Evolutionary conservation across 2,113 vertebrate genomes (phyloP), one percentile per base, ranked within the genome.

Genomic region (Pterocles orientalis): DNA sequence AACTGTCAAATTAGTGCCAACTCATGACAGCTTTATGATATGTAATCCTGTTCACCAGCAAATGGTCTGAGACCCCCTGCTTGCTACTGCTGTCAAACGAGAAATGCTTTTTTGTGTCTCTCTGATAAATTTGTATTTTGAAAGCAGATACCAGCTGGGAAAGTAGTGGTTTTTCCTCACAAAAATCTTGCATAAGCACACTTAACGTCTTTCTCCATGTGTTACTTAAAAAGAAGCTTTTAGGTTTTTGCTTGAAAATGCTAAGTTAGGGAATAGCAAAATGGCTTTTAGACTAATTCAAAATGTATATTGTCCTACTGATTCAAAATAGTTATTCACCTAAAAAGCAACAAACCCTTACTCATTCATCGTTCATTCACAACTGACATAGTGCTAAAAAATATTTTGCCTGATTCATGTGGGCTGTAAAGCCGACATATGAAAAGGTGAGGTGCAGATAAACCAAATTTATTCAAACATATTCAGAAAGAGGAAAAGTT

Each of bases 21-120:
- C 81, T 95, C 92, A 85, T 97, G 97, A 97, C 97, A 97, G 94
- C 90, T 97, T 97, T 97, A 97, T 97, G 96, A 97, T 97, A 97
- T 95, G 95, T 96, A 96, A 95, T 97, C 92, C 95, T 95, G 92
- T 95, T 97, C 95, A 92, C 90, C 58, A 96, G 95, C 95, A 97
- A 97, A 97, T 87, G 96, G 96, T 92, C 92, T 83, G 91, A 97
- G 94, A 94, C 96, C 92, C 92, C 93, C 94, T 95, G 91, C 94
- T 96, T 93, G 90, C 86, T 93, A 84, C 66, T 88, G 94, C 96
- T 97, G 96, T 97, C 96, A 96, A 94, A 82, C 3, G 3, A 76
- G 70, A 96, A 96, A 94, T 56, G 62, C 13, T 96, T 94, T 93
- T 95, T 57, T 76, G 39, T 82, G n/a, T 88, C 2, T 88, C 53